Evolutionary conservation across 92 coral and sea anemone species (phyloP).

Genomic region (Epizoanthus rinbou): DNA sequence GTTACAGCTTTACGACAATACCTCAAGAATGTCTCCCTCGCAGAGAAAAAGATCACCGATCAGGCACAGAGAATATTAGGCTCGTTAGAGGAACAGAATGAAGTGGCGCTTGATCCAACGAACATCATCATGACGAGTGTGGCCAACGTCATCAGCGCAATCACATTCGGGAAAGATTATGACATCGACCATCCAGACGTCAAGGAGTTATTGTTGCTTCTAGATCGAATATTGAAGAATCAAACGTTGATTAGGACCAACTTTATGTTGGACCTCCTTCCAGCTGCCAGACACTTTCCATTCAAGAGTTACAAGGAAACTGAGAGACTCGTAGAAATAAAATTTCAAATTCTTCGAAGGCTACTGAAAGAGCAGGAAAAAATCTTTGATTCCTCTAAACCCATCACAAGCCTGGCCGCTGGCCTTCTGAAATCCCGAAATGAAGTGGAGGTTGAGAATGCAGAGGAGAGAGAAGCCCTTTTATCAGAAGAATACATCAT

Average conservation of each 20-base stretch:
- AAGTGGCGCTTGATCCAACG: slow-evolving; percentile 7
- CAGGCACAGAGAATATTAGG: too few relatives aligned
- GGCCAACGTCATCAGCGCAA: background rate
- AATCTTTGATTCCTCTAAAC: background rate
- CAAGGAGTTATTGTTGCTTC: background rate
- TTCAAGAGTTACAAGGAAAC: background rate
- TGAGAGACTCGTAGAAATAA: background rate
- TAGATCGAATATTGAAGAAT: background rate
- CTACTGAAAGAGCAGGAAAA: slow-evolving; percentile 8
- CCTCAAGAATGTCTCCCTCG: too few relatives aligned
- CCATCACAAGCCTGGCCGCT: background rate
- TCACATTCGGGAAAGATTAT: slow-evolving; percentile 8
- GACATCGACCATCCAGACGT: slow-evolving; percentile 3
- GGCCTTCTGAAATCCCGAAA: slow-evolving; percentile 10
- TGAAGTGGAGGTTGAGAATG: background rate
- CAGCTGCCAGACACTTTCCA: slow-evolving; percentile 3
- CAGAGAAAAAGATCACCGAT: too few relatives aligned
- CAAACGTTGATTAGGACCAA: background rate
- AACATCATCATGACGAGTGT: slow-evolving; percentile 7
- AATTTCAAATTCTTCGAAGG: background rate
- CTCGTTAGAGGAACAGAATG: slow-evolving; percentile 3
- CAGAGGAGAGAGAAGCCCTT: background rate
- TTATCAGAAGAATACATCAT: background rate
- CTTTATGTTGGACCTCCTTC: background rate
- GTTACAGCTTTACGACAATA: too few relatives aligned